phyloP scores from a whole-genome alignment of 1,140 invertebrate species.

The Leptinotarsa texana region DNA sequence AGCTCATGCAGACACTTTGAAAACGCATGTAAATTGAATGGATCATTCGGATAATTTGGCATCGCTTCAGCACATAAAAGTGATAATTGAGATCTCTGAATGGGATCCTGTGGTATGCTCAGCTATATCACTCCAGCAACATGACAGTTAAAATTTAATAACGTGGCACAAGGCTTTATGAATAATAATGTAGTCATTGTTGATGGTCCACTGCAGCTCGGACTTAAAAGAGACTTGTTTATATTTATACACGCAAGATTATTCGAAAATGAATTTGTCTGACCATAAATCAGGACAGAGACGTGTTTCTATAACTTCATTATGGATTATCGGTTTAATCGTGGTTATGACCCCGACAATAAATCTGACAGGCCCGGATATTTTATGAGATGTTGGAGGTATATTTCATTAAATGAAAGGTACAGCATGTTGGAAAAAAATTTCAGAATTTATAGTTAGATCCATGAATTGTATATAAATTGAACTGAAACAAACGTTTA shows the following conservation, averaged over 20 bases:
- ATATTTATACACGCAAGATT: neutral
- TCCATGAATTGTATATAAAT: too few relatives aligned
- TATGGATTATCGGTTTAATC: neutral
- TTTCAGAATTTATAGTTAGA: too few relatives aligned
- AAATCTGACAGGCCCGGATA: neutral
- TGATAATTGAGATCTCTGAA: constrained; percentile 8
- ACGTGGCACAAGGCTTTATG: neutral
- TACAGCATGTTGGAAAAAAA: too few relatives aligned
- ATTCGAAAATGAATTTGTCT: neutral
- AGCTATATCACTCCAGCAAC: neutral
- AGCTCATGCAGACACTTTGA: neutral
- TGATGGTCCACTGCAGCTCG: neutral
- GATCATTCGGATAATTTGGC: neutral
- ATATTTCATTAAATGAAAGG: too few relatives aligned
- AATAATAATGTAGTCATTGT: neutral
- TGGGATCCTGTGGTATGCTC: constrained; percentile 1
- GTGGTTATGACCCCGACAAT: neutral
- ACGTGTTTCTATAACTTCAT: neutral
- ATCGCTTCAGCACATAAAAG: constrained; percentile 2
- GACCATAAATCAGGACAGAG: neutral
- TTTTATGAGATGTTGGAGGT: neutral
- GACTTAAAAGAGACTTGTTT: neutral
- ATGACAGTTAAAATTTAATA: constrained; percentile 9
- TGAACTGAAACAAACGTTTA: too few relatives aligned
- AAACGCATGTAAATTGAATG: neutral